phyloP scores from a whole-genome alignment of 1,140 invertebrate species.

The Zaprionus nigranus region DNA sequence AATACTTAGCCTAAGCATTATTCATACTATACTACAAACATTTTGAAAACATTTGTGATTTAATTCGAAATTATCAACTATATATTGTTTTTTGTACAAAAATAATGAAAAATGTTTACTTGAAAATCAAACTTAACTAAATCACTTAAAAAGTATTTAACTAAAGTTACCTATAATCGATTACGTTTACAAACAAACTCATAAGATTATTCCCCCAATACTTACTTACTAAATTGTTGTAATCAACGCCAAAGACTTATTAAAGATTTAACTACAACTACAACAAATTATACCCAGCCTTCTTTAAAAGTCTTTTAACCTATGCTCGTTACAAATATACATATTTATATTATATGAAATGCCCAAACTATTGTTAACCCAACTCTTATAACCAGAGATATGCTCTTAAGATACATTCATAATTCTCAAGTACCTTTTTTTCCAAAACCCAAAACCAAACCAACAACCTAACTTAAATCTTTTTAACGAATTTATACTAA shows the following conservation, averaged over 20 bases:
- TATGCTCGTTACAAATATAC: conserved; percentile 48
- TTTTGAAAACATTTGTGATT: conserved; percentile 79
- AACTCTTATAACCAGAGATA: conserved; percentile 48
- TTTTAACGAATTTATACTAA: conserved; percentile 80
- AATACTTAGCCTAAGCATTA: conserved; percentile 64
- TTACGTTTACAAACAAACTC: conserved; percentile 57
- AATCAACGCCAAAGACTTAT: conserved; percentile 80
- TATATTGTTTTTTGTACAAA: conserved; percentile 60
- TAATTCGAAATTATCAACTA: conserved; percentile 71
- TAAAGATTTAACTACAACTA: conserved; percentile 24
- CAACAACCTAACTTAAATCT: conserved; percentile 65
- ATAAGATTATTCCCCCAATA: conserved; percentile 44
- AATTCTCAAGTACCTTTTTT: conserved; percentile 80
- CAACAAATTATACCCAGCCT: conserved; percentile 45
- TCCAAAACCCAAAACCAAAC: conserved; percentile 21
- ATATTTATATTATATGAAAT: conserved; percentile 27
- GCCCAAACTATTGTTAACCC: conserved; percentile 55
- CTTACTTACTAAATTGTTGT: conserved; percentile 54
- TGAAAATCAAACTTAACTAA: conserved; percentile 52
- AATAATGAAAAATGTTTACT: conserved; percentile 39
- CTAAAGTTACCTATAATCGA: conserved; percentile 53
- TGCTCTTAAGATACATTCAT: conserved; percentile 30
- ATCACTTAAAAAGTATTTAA: conserved; percentile 72
- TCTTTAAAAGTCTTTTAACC: conserved; percentile 45
- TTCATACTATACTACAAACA: conserved; percentile 56